Conservation (phyloP, 2,888 invertebrate species). For the Spodoptera littoralis region DNA sequence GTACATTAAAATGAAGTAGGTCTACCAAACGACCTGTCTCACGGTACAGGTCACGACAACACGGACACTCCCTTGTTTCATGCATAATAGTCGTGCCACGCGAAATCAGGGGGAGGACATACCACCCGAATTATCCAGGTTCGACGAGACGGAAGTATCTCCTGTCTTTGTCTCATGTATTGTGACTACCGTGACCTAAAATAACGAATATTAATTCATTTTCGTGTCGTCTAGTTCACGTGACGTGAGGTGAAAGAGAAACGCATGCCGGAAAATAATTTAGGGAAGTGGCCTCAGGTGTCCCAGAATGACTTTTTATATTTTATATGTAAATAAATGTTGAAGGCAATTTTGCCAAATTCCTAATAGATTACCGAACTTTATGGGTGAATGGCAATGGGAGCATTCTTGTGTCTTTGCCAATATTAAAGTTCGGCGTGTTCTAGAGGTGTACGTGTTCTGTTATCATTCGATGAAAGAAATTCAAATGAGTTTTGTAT, state of each 20-base stretch:
- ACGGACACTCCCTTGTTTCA: conserved; percentile 57
- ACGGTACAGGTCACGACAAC: conserved; percentile 54
- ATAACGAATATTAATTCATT: conserved; percentile 53
- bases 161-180: conserved; percentile 40
- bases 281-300: conserved; percentile 23
- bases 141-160: conserved; percentile 44
- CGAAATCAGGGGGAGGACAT: conserved; percentile 59
- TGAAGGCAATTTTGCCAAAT: conserved; percentile 40
- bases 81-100: conserved; percentile 56
- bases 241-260: conserved; percentile 16
- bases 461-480: neutral
- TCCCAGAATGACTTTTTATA: conserved; percentile 13
- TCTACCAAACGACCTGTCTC: conserved; percentile 28
- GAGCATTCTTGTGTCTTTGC: conserved; percentile 44
- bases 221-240: conserved; percentile 26
- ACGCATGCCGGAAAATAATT: conserved; percentile 29
- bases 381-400: conserved; percentile 39
- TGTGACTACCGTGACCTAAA: conserved; percentile 51
- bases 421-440: conserved; percentile 30
- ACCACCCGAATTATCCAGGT: conserved; percentile 47
- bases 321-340: conserved; percentile 39
- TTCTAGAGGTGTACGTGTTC: conserved; percentile 15
- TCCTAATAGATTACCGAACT: conserved; percentile 38
- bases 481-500: neutral
- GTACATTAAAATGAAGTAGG: conserved; percentile 17